Base-by-base conservation (phyloP, 2,797 vertebrate genomes). In the Eremophila alpestris region DNA sequence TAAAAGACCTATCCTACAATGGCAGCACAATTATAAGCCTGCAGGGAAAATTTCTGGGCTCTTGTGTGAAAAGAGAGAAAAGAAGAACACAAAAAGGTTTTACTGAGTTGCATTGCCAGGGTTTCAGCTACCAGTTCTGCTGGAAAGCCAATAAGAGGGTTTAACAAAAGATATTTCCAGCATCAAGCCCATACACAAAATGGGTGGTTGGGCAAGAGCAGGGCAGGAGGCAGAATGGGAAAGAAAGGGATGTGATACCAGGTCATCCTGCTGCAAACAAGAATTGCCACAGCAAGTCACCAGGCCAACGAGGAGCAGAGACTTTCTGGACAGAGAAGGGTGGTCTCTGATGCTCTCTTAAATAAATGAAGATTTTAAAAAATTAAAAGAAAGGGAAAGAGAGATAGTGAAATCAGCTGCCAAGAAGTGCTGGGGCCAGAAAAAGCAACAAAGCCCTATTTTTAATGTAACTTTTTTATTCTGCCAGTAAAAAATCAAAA, bases 401-500 rank as follows among this genome's bases (percentile, higher is more conserved):
- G 43, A 82, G 62, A 81, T 52, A 87, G 71, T 77, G 60, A 87
- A 90, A 93, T 90, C 87, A 95, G 92, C 83, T 96, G 91, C 94
- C 95, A 96, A 89, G 82, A 92, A 89, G 45, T 40, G 34, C 85
- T 94, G 83, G 83, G 87, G 94, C 94, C 96, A 97, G 91, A 94
- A 96, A 97, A 97, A 96, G 87, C 85, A 96, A 96, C 91, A 97
- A 97, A 96, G 93, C 85, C 94, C 91, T 96, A 94, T 93, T 96
- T 96, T 97, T 95, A 94, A 93, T 92, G 60, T 93, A 94, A 95
- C 70, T 91, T 93, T 92, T 83, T 78, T 93, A 70, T 78, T 24
- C 74, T 91, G 95, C 93, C 93, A 96, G 94, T 94, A 93, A 94
- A 94, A 97, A 96, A 93, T 96, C 85, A 94, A 94, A 90, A 10